phyloP scores from a whole-genome alignment of 30 jellyfish, hydroid and myxozoan genomes.

The Nemopilema nomurai region DNA sequence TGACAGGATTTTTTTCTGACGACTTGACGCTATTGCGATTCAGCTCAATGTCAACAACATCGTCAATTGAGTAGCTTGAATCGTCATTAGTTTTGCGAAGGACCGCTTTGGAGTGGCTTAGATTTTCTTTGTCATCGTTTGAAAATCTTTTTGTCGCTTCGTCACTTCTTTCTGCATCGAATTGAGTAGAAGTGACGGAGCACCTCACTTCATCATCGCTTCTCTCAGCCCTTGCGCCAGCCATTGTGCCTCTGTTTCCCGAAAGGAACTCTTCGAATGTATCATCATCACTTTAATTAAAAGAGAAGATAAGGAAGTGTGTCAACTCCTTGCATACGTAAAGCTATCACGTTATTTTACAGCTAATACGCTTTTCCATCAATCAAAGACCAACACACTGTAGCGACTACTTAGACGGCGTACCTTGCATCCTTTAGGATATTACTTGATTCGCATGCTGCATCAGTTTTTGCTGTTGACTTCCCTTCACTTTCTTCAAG shows the following conservation, averaged over 20 bases:
- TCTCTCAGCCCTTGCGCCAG: not conserved
- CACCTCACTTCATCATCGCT: no score
- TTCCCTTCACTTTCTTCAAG: not conserved
- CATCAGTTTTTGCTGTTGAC: not conserved
- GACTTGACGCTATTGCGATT: not conserved
- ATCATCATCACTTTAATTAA: conserved; percentile 27
- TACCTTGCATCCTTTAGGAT: not conserved
- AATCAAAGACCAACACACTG: no score
- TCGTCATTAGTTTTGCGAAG: not conserved
- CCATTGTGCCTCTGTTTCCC: not conserved
- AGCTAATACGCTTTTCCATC: not conserved
- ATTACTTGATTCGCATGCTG: not conserved
- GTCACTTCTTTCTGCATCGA: no score
- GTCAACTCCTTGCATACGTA: no score
- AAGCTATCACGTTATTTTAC: no score
- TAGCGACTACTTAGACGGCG: not conserved
- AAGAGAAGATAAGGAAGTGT: not conserved
- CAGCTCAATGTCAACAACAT: not conserved
- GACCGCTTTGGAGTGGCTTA: not conserved
- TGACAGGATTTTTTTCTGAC: not conserved
- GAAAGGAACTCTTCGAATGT: conserved; percentile 17
- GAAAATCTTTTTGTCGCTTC: not conserved
- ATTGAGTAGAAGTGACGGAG: no score
- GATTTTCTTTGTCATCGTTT: not conserved
- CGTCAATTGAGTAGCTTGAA: not conserved